These are phyloP conservation scores for Parauchenoglanis ngamensis DNA, from an alignment of 2,797 vertebrate species.

Conservation along the genomic window DNA sequence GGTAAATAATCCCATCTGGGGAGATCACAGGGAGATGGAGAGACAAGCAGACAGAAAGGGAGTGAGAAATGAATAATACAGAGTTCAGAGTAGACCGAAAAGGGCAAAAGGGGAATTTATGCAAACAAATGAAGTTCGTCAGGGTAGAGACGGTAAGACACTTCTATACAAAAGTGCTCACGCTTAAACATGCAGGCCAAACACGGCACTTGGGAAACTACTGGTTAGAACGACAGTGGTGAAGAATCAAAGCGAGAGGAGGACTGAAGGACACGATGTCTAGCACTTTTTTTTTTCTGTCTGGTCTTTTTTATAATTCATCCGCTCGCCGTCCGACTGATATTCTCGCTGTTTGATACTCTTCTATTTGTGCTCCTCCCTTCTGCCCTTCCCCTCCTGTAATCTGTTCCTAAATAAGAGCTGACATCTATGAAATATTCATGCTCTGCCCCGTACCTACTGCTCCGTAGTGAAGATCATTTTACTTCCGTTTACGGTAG, in stretches of 20 bases:
- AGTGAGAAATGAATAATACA: constrained; percentile 39
- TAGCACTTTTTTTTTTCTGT: not conserved
- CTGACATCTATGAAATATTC: constrained; percentile 60
- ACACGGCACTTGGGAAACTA: not conserved
- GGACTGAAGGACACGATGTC: constrained; percentile 19
- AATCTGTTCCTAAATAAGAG: constrained; percentile 56
- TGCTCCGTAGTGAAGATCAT: constrained; percentile 23
- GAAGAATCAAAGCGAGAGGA: constrained; percentile 30
- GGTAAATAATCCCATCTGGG: constrained; percentile 79
- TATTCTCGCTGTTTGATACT: constrained; percentile 23
- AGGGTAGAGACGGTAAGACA: not conserved
- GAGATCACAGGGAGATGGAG: constrained; percentile 41
- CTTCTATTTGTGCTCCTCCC: constrained; percentile 25
- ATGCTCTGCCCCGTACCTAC: constrained; percentile 36
- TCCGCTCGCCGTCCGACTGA: constrained; percentile 20
- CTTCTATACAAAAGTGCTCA: not conserved
- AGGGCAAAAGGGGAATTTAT: not conserved
- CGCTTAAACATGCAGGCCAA: not conserved
- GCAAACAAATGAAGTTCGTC: not conserved
- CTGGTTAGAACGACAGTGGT: not conserved
- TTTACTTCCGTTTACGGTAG: constrained; percentile 36
- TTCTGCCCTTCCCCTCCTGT: constrained; percentile 37
- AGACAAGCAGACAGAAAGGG: constrained; percentile 16
- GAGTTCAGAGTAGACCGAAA: constrained; percentile 1
- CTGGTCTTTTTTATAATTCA: constrained; percentile 35